Conservation (phyloP, 2,113 vertebrate genomes). For the Butastur rufipennis region DNA sequence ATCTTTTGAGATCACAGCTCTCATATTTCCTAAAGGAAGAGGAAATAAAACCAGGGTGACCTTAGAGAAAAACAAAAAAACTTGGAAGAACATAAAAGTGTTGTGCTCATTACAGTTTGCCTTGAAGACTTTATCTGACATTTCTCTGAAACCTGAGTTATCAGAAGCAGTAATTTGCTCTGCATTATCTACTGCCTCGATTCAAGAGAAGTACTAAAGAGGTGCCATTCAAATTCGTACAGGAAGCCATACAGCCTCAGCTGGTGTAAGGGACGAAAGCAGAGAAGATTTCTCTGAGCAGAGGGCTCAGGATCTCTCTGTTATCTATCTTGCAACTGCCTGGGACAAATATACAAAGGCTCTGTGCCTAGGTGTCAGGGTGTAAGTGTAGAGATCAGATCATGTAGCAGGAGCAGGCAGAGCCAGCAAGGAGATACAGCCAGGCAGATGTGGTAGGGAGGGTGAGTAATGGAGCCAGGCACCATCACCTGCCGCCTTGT, state of each 20-base stretch:
- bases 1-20: constrained; percentile 7
- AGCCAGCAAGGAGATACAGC: background rate
- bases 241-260: background rate
- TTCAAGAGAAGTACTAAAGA: background rate
- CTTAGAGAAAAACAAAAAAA: background rate
- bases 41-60: background rate
- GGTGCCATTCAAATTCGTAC: background rate
- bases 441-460: accelerated
- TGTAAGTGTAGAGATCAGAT: background rate
- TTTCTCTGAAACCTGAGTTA: constrained; percentile 29
- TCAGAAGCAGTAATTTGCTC: constrained; percentile 24
- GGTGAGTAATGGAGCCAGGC: background rate
- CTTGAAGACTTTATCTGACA: constrained; percentile 35
- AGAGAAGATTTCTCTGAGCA: background rate
- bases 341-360: background rate
- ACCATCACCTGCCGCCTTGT: accelerated
- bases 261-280: background rate
- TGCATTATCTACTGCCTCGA: background rate
- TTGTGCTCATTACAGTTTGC: constrained; percentile 9
- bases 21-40: constrained; percentile 25
- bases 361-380: background rate
- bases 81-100: constrained; percentile 40
- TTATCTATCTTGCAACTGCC: background rate
- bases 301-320: background rate
- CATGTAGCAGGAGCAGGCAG: background rate